A percentile compares a stretch with the other conserved stretches of the same genome.
Conservation (phyloP, 2,113 vertebrate species). For the Callospermophilus lateralis region DNA sequence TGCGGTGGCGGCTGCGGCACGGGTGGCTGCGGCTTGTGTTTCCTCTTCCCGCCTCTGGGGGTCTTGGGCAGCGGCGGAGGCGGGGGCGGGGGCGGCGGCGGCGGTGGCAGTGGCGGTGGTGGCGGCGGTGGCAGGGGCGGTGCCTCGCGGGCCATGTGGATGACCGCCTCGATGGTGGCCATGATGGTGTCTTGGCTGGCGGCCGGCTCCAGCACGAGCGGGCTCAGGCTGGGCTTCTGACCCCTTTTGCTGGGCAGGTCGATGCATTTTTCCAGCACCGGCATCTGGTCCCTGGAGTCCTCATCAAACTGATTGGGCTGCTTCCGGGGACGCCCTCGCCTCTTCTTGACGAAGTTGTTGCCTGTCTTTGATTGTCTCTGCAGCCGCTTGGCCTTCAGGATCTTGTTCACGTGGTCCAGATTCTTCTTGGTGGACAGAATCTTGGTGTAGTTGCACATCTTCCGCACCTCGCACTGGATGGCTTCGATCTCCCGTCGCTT, state of each 20-base stretch:
- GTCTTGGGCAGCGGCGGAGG: conserved; percentile 81
- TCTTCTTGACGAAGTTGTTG: conserved; percentile 98
- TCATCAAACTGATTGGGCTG: conserved; percentile 91
- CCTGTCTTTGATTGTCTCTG: conserved; percentile 99
- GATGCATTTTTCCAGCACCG: conserved; percentile 96
- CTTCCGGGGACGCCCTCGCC: conserved; percentile 96
- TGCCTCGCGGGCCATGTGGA: conserved; percentile 94
- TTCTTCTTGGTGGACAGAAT: conserved; percentile 97
- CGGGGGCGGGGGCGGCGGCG: conserved; percentile 63
- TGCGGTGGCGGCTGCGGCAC: conserved; percentile 44
- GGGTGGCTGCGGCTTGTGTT: conserved; percentile 83
- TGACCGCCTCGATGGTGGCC: conserved; percentile 97
- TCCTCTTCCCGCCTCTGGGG: conserved; percentile 87
- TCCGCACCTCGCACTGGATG: conserved; percentile 96
- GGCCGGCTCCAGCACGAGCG: conserved; percentile 89
- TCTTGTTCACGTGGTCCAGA: conserved; percentile 99
- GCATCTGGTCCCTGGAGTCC: conserved; percentile 95
- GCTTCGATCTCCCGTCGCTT: conserved; percentile 96
- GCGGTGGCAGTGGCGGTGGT: conserved; percentile 75
- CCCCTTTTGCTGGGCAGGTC: conserved; percentile 95
- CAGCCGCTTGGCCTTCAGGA: conserved; percentile 98
- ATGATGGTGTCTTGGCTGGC: conserved; percentile 94
- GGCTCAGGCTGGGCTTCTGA: conserved; percentile 89
- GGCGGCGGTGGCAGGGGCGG: conserved; percentile 77
- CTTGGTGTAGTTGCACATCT: conserved; percentile 96